These are phyloP conservation scores for Bufotes viridis DNA, from an alignment of 2,797 vertebrate species.

Conservation along the genomic window DNA sequence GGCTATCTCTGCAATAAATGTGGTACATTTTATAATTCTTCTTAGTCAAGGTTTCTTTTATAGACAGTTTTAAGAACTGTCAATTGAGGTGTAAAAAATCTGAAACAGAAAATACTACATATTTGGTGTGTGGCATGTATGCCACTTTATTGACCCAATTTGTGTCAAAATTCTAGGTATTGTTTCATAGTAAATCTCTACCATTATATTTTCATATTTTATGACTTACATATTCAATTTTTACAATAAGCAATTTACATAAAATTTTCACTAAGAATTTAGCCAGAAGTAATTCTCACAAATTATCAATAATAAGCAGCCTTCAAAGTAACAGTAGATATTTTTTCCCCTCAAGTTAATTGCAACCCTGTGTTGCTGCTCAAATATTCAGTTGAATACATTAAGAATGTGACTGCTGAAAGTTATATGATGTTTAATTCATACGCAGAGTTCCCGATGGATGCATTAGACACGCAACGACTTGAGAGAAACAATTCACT, in stretches of 20 bases:
- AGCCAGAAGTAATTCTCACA: constrained; percentile 37
- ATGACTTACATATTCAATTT: background rate
- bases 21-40: no score
- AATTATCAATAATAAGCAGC: constrained; percentile 41
- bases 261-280: constrained; percentile 9
- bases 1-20: no score
- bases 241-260: constrained; percentile 4
- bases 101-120: no score
- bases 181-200: background rate
- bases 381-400: constrained; percentile 36
- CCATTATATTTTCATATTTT: background rate
- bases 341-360: constrained; percentile 41
- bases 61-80: no score
- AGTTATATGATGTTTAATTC: constrained; percentile 57
- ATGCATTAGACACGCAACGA: constrained; percentile 36
- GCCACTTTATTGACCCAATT: no score
- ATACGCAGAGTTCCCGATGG: constrained; percentile 43
- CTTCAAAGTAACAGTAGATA: constrained; percentile 34
- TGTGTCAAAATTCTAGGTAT: no score
- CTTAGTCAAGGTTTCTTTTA: no score
- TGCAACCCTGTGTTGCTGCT: constrained; percentile 42
- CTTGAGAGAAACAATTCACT: constrained; percentile 6
- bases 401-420: constrained; percentile 45
- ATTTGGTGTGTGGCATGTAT: no score
- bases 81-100: no score